These are phyloP conservation scores for Bimastos eiseni DNA, from an alignment of 2,888 invertebrate genomes.

Conservation along the genomic window DNA sequence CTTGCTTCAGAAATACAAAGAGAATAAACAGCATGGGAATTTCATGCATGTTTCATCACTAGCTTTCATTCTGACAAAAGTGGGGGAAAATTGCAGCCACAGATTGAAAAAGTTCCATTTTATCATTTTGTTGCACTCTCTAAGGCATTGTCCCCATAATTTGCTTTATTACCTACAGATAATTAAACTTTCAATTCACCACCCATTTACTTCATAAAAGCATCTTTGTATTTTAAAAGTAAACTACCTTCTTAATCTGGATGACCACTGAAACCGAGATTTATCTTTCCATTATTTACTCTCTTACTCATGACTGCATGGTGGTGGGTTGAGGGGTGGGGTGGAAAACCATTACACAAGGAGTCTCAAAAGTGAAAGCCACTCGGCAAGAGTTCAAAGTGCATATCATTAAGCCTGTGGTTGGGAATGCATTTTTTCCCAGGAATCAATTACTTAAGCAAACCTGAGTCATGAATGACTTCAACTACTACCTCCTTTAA, in stretches of 20 bases:
- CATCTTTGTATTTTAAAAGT: not conserved
- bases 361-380: not conserved
- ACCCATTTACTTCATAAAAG: not conserved
- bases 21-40: not conserved
- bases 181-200: not conserved
- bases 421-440: not conserved
- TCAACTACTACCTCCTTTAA: not conserved
- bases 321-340: not conserved
- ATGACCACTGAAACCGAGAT: not conserved
- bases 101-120: not conserved
- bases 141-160: not conserved
- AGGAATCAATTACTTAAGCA: slow-evolving; percentile 6
- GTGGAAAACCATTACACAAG: not conserved
- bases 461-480: slow-evolving; percentile 13
- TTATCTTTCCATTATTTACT: not conserved
- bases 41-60: too few relatives aligned
- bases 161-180: too few relatives aligned
- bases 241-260: not conserved
- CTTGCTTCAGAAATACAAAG: not conserved
- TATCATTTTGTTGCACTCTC: not conserved
- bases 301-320: not conserved
- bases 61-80: not conserved
- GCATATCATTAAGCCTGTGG: not conserved
- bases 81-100: not conserved
- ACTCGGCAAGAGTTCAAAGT: not conserved